phyloP scores from a whole-genome alignment of 2,888 invertebrate genomes.

The Parthenolecanium corni region DNA sequence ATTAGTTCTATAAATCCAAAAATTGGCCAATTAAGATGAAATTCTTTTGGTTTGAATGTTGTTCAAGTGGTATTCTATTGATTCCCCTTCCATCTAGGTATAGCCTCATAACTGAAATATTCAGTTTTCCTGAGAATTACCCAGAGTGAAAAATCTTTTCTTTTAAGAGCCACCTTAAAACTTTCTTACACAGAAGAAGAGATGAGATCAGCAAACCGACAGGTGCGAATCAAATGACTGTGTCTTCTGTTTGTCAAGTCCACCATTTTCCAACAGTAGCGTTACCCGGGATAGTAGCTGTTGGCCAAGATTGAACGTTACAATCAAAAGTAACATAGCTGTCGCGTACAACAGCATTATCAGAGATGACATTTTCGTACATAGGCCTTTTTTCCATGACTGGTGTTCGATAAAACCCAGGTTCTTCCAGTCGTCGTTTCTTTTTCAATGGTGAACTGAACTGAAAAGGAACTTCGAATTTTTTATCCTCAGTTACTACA shows the following conservation, averaged over 20 bases:
- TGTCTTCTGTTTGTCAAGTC: background rate
- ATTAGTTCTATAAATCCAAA: too few relatives aligned
- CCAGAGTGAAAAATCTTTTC: too few relatives aligned
- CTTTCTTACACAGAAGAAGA: too few relatives aligned
- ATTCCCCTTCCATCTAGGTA: too few relatives aligned
- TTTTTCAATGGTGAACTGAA: background rate
- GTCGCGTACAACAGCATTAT: background rate
- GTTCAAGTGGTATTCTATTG: too few relatives aligned
- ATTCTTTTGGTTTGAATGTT: too few relatives aligned
- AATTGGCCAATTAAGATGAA: too few relatives aligned
- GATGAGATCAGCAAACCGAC: too few relatives aligned
- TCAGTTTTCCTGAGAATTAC: too few relatives aligned
- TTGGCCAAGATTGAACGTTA: slow-evolving; percentile 5
- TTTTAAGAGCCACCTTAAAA: too few relatives aligned
- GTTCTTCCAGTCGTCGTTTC: slow-evolving; percentile 4
- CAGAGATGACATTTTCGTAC: background rate
- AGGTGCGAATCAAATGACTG: too few relatives aligned
- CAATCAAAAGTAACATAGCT: background rate
- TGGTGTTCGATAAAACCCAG: slow-evolving; percentile 1
- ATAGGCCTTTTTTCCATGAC: slow-evolving; percentile 7
- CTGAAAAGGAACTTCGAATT: background rate
- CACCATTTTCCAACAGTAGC: slow-evolving; percentile 4
- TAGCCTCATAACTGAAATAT: too few relatives aligned
- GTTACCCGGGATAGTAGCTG: background rate
- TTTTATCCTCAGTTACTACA: background rate